Conservation (phyloP, 1,140 invertebrate species). For the Ephestia elutella region DNA sequence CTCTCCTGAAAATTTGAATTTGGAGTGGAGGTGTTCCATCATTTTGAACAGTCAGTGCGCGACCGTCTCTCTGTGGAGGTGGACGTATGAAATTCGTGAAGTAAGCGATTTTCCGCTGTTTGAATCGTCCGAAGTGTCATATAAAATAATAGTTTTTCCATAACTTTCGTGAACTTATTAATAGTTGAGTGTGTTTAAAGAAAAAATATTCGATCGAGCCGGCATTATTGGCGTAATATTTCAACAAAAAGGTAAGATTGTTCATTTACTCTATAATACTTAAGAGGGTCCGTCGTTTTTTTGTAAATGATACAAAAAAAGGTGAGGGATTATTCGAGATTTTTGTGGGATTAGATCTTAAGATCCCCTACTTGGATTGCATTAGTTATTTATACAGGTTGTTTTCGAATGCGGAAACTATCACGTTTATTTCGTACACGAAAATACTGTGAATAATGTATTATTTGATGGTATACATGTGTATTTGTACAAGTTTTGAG, state of each 20-base stretch:
- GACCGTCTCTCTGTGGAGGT: slow-evolving; percentile 12
- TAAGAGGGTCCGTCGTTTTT: not conserved
- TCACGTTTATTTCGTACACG: not conserved
- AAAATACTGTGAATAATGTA: no score
- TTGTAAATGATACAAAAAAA: no score
- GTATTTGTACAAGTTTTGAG: no score
- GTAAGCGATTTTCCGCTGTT: slow-evolving; percentile 15
- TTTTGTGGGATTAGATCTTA: no score
- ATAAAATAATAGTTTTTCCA: not conserved
- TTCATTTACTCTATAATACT: not conserved
- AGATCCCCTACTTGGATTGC: not conserved
- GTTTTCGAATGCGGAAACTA: not conserved
- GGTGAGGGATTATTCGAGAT: no score
- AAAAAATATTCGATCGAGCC: not conserved
- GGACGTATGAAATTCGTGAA: slow-evolving; percentile 11
- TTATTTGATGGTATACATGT: no score
- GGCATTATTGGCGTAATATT: not conserved
- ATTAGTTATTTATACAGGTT: not conserved
- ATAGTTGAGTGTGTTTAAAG: not conserved
- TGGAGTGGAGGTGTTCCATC: slow-evolving; percentile 30
- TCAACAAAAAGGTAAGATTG: slow-evolving; percentile 7
- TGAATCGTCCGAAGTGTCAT: slow-evolving; percentile 1
- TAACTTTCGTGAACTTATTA: slow-evolving; percentile 2
- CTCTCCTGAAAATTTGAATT: slow-evolving; percentile 24
- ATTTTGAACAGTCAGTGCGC: slow-evolving; percentile 26